phyloP scores from a whole-genome alignment of 2,797 vertebrate species.

The Glyptemys insculpta region DNA sequence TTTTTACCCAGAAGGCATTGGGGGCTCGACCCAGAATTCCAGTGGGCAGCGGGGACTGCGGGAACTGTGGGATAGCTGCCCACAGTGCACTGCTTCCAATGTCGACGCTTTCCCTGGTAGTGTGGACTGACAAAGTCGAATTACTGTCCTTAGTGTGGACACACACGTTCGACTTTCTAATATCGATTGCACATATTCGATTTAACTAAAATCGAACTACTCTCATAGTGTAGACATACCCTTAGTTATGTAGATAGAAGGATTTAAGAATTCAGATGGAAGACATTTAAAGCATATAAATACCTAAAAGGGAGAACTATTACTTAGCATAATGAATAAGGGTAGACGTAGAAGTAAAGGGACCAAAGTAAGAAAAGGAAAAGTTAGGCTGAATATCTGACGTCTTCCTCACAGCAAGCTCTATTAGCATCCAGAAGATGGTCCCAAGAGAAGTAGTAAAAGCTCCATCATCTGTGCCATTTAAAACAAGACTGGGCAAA shows the following conservation, averaged over 20 bases:
- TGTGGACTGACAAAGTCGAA: too few species aligned
- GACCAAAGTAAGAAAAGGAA: background rate
- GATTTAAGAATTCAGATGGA: background rate
- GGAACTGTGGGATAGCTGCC: too few species aligned
- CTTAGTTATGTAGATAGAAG: background rate
- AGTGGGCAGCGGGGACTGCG: too few species aligned
- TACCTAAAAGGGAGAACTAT: background rate
- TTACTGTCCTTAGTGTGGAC: too few species aligned
- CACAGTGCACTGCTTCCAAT: too few species aligned
- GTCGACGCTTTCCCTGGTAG: too few species aligned
- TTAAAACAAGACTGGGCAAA: background rate
- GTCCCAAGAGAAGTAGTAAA: background rate
- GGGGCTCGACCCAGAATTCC: too few species aligned
- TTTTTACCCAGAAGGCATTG: too few species aligned
- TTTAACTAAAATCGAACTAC: too few species aligned
- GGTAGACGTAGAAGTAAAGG: background rate
- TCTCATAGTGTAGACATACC: too few species aligned
- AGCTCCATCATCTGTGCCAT: background rate
- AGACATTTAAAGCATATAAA: background rate
- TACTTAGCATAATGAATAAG: background rate
- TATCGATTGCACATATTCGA: too few species aligned
- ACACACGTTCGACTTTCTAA: too few species aligned
- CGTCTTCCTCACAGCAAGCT: background rate
- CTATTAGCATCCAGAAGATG: background rate
- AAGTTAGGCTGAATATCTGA: background rate